Base-by-base conservation (phyloP, 2,797 vertebrate species). In the Dicrostonyx torquatus region DNA sequence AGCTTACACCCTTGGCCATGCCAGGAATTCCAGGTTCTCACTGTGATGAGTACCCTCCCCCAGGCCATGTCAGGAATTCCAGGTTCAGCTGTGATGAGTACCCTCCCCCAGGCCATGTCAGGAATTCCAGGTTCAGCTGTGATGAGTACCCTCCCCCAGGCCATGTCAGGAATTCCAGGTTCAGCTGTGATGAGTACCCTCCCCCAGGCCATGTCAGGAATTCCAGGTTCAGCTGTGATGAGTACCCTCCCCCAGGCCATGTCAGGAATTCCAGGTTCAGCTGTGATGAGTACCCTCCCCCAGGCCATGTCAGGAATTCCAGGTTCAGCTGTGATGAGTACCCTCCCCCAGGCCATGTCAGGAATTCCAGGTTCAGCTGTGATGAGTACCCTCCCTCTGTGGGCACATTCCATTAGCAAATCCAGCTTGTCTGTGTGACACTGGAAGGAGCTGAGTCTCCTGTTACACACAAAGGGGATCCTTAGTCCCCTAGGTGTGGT, bases 81-180 rank as follows among this genome's bases (percentile, higher is more conserved):
- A 18, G 53, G 17, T 18, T 55, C 17, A 18, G 17, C 76, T 4
- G 45, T 3, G 40, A 7, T 24, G 2, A 22, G 14, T 2, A 13
- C 7, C 4, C n/a, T 40, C 1, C 2, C 2, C 6, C 45, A 48
- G 45, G 45, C 45, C 45, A 48, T n/a, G 45, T 8, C 45, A 48
- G 45, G 45, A 8, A 48, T 48, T 48, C 45, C 45, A 48, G 45
- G 45, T 48, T 48, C 45, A 48, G 45, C 75, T 5, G 43, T 3
- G 45, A 11, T 22, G 2, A 22, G 12, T 2, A 15, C 6, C 3
- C n/a, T 37, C 1, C 1, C 2, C n/a, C n/a, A n/a, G n/a, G 34
- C 22, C 37, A 5, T 12, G 17, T 22, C 50, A 29, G 84, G 55
- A 12, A 7, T 60, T 26, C 3, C 1, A 2, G 0, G 2, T 24